Percentiles rank a stretch among this genome's conserved stretches.
Conservation (phyloP, 2,113 vertebrate species). For the Labrus mixtus region DNA sequence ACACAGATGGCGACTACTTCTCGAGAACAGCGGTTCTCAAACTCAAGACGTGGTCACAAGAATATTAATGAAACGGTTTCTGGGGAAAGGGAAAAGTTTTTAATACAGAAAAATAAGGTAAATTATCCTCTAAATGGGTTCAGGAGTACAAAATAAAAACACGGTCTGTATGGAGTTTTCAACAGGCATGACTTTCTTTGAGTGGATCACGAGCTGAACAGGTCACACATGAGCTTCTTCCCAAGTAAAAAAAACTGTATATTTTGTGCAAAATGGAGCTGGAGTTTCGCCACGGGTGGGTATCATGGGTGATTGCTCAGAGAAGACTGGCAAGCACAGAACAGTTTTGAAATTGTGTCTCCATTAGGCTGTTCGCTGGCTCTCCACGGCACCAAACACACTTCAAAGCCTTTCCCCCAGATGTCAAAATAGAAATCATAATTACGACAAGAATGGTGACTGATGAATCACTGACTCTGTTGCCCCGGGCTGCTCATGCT, state of each 20-base stretch:
- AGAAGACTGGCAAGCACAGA: slow-evolving; percentile 37
- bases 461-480: slow-evolving; percentile 64
- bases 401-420: slow-evolving; percentile 59
- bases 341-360: slow-evolving; percentile 43
- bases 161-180: background rate
- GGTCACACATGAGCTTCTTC: background rate
- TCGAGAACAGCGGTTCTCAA: slow-evolving; percentile 10
- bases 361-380: slow-evolving; percentile 43
- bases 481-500: slow-evolving; percentile 40
- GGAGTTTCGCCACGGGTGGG: slow-evolving; percentile 42
- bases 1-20: slow-evolving; percentile 63
- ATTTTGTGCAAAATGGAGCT: background rate
- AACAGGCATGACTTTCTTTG: background rate
- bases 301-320: slow-evolving; percentile 53
- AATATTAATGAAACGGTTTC: background rate
- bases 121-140: background rate
- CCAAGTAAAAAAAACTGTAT: background rate
- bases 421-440: slow-evolving; percentile 68
- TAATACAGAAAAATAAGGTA: background rate
- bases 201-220: background rate
- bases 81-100: background rate
- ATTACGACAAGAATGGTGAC: slow-evolving; percentile 66
- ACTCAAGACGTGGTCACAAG: slow-evolving; percentile 14
- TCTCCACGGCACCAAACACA: slow-evolving; percentile 50
- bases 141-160: background rate